phyloP scores from a whole-genome alignment of 2,113 vertebrate species.

The Loxodonta africana region DNA sequence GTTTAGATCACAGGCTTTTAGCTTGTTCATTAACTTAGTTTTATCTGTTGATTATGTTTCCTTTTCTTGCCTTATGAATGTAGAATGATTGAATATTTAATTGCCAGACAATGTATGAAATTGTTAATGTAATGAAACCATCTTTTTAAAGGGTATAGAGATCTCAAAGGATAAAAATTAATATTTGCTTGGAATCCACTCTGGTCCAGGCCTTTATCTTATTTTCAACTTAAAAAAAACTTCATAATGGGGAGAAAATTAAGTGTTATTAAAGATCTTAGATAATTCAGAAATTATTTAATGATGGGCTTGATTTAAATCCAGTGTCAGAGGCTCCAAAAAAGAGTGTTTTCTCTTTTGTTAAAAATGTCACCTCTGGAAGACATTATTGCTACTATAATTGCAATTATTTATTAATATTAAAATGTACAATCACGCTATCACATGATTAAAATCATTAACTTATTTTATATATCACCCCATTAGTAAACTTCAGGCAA shows the following conservation, averaged over 20 bases:
- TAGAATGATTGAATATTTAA: conserved; percentile 2
- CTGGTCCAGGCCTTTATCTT: neutral
- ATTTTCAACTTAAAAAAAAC: conserved; percentile 20
- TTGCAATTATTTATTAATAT: neutral
- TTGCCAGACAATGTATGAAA: neutral
- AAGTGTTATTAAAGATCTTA: neutral
- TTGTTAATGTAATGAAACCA: neutral
- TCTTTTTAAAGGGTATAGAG: neutral
- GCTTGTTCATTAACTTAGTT: neutral
- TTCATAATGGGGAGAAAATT: neutral
- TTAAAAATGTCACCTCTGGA: neutral
- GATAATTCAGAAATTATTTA: conserved; percentile 35
- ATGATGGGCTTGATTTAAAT: neutral
- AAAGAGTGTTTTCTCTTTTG: neutral
- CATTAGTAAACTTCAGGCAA: neutral
- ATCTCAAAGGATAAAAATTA: neutral
- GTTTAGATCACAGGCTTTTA: neutral
- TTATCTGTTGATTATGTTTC: neutral
- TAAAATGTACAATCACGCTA: neutral
- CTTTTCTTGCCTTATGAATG: neutral
- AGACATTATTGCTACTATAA: neutral
- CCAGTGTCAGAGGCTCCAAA: neutral
- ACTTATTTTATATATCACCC: neutral
- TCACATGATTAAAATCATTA: neutral
- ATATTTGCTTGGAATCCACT: neutral